A percentile compares a stretch with the other conserved stretches of the same genome.
Evolutionary conservation across 2,113 vertebrate genomes (phyloP).

Genomic region (Myocastor coypus): DNA sequence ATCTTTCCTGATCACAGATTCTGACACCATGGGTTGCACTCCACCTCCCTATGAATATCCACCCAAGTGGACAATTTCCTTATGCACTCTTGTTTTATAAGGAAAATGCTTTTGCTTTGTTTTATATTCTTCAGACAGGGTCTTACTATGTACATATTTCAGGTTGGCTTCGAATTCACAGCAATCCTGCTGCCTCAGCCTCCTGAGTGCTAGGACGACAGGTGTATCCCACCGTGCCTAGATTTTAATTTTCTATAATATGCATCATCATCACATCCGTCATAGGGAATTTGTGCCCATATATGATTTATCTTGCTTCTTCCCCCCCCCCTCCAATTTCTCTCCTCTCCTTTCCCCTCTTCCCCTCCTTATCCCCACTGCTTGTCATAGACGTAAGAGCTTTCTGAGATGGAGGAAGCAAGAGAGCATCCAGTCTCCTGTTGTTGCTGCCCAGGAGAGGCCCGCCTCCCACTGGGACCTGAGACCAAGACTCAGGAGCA

Average conservation of each 20-base stretch:
- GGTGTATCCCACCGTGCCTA: no score
- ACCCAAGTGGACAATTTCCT: constrained; percentile 10
- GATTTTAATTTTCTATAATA: not conserved
- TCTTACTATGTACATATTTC: not conserved
- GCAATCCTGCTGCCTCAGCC: not conserved
- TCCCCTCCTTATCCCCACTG: not conserved
- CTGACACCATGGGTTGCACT: constrained; percentile 36
- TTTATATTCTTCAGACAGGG: not conserved
- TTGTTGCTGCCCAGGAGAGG: not conserved
- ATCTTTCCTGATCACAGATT: not conserved
- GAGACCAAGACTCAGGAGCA: not conserved
- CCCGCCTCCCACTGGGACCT: not conserved
- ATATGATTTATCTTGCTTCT: not conserved
- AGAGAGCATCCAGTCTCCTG: not conserved
- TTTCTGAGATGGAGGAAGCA: not conserved
- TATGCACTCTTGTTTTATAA: constrained; percentile 51
- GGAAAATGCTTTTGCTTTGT: constrained; percentile 46
- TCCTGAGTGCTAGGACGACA: not conserved
- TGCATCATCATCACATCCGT: not conserved
- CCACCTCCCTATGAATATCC: constrained; percentile 76
- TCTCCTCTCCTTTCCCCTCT: not conserved
- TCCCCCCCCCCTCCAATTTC: not conserved
- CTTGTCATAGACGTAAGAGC: not conserved
- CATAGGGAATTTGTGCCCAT: not conserved
- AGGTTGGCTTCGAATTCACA: not conserved